phyloP scores from a whole-genome alignment of 2,113 vertebrate genomes.

The Chiloscyllium plagiosum region DNA sequence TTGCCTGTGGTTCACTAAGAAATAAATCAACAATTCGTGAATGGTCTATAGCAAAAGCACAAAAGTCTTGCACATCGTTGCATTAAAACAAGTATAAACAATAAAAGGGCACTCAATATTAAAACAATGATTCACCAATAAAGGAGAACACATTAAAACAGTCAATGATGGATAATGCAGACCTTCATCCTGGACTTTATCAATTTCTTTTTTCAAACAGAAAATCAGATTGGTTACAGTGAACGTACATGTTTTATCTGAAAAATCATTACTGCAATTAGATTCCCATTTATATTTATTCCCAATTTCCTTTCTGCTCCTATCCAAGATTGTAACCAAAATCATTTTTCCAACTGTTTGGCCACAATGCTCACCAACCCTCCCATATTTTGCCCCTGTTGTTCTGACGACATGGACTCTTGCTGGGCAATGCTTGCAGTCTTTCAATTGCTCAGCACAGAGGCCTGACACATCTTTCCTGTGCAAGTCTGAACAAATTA shows the following conservation, averaged over 20 bases:
- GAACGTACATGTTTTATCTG: background rate
- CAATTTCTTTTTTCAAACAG: background rate
- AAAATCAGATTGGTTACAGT: background rate
- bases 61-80: background rate
- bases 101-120: background rate
- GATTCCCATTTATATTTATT: background rate
- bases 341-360: background rate
- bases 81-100: background rate
- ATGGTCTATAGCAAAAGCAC: background rate
- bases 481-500: background rate
- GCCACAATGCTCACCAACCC: background rate
- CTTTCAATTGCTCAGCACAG: background rate
- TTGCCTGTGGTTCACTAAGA: slow-evolving; percentile 91
- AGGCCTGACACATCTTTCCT: background rate
- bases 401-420: background rate
- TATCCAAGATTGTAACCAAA: background rate
- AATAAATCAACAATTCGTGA: background rate
- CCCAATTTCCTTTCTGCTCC: background rate
- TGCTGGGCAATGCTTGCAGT: background rate
- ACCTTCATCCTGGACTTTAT: background rate
- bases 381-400: background rate
- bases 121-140: background rate
- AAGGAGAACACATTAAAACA: background rate
- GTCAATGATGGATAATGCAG: background rate
- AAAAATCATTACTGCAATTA: background rate